Base-by-base conservation (phyloP, 2,797 vertebrate genomes). In the Argentina silus region DNA sequence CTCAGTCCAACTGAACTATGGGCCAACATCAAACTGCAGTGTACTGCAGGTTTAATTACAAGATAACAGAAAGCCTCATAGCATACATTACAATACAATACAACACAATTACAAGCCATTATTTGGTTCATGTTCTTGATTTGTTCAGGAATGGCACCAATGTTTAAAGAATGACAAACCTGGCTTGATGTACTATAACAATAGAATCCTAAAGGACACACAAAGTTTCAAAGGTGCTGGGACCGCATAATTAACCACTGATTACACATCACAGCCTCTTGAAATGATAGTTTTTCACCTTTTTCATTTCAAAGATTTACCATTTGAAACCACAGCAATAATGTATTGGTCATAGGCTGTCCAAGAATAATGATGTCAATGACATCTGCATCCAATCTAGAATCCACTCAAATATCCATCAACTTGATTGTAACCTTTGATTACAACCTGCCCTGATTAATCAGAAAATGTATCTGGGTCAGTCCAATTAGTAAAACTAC, bases 21-120 rank as follows among this genome's bases (percentile, higher is more conserved):
- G 59, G 69, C 73, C 83, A 70, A 80, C 73, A 66, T 81, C 55
- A 73, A 51, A 77, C 23, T 68, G 87, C 75, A 81, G 76, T 65
- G 81, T 73, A 10, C 51, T 66, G 64, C 73, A 79, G 62, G 82
- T 83, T 36, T 36, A 36, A 36, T 36, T 36, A 36, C 27, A 36
- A 36, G 27, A 36, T 36, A 36, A 36, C 27, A 36, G 27, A 36
- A 36, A 36, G 27, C 27, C 27, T 36, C 27, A 36, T 36, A 36
- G 27, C 27, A 36, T 36, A 36, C 27, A 36, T 36, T 36, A 4
- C 27, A 36, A 36, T 36, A 36, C 27, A 36, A 36, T 36, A 36
- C 27, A 36, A 36, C 27, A 36, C 27, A 36, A 36, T 36, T 36
- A 36, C 27, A 36, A 36, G 27, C 27, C 27, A 36, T 36, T 36